Evolutionary conservation across 1,140 invertebrate species (phyloP).

Genomic region (Drosophila arizonae): DNA sequence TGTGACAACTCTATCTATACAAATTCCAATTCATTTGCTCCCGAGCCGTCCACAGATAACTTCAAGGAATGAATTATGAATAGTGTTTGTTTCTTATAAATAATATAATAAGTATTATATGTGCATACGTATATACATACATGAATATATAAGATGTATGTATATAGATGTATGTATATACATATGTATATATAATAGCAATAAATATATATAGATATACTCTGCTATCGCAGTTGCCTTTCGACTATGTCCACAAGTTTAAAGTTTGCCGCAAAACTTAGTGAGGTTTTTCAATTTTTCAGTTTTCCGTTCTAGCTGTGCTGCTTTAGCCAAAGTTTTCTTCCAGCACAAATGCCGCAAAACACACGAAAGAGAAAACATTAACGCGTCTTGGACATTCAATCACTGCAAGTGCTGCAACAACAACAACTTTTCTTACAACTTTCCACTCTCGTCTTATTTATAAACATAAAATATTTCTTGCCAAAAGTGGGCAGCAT

Average conservation of each 20-base stretch:
- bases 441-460: conserved; percentile 42
- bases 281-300: conserved; percentile 29
- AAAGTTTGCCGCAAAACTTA: conserved; percentile 30
- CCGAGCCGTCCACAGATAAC: not conserved
- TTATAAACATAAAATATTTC: conserved; percentile 67
- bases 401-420: conserved; percentile 63
- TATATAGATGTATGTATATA: not conserved
- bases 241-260: conserved; percentile 9
- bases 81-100: not conserved
- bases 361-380: conserved; percentile 44
- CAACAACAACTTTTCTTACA: conserved; percentile 19
- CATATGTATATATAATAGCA: not conserved
- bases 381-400: conserved; percentile 60
- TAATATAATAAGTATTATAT: too few relatives aligned
- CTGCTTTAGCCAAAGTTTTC: conserved; percentile 45
- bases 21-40: not conserved
- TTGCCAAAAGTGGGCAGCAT: not conserved
- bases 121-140: too few relatives aligned
- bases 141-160: too few relatives aligned
- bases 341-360: conserved; percentile 29
- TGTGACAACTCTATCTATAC: not conserved
- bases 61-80: too few relatives aligned
- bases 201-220: not conserved
- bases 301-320: conserved; percentile 27
- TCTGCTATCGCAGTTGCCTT: conserved; percentile 14